Evolutionary conservation across 2,113 vertebrate species (phyloP).

Genomic region (Pachyramphus minor): DNA sequence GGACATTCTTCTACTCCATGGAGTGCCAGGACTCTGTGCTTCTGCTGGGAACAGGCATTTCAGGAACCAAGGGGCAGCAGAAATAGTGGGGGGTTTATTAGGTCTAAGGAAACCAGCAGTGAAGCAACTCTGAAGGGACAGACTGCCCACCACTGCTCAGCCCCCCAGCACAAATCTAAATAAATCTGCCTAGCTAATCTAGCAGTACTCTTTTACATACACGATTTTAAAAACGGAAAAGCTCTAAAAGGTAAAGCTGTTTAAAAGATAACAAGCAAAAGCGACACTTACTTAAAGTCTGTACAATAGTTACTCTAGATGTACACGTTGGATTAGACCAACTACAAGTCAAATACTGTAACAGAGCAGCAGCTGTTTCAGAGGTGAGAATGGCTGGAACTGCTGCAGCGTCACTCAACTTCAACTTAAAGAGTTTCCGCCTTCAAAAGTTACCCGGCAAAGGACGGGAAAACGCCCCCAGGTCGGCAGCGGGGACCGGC

Average conservation of each 20-base stretch:
- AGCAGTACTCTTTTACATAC: accelerated
- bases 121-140: not conserved
- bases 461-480: too few relatives aligned
- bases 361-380: not conserved
- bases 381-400: not conserved
- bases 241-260: accelerated
- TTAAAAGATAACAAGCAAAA: not conserved
- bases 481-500: not conserved
- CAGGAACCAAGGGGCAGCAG: not conserved
- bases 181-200: accelerated
- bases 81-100: accelerated
- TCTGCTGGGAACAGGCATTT: not conserved
- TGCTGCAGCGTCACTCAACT: not conserved
- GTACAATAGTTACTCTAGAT: accelerated
- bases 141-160: not conserved
- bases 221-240: accelerated
- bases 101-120: not conserved
- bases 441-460: not conserved
- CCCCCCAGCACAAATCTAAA: too few relatives aligned
- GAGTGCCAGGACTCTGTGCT: too few relatives aligned
- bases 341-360: accelerated
- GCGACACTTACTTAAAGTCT: accelerated
- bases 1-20: accelerated
- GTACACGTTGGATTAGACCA: accelerated
- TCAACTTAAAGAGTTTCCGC: accelerated